phyloP scores from a whole-genome alignment of 2,888 invertebrate genomes.

The Leptopilina myrica region DNA sequence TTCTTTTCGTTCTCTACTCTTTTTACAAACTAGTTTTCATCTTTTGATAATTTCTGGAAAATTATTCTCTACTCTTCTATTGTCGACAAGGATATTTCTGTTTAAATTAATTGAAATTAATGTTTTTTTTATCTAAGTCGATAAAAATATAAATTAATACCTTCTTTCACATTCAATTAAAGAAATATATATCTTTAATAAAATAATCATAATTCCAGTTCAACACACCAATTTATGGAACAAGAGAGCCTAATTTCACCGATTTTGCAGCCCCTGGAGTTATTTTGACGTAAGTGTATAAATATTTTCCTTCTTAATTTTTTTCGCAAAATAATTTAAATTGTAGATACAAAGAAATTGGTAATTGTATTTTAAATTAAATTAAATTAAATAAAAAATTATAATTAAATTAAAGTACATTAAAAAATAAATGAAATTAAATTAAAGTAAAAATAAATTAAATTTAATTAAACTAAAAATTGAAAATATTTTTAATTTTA shows the following conservation, averaged over 20 bases:
- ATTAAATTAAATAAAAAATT: too few relatives aligned
- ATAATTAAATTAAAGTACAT: background rate
- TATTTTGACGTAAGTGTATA: constrained; percentile 86
- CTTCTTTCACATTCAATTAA: too few relatives aligned
- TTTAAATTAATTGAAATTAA: too few relatives aligned
- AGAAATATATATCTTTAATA: background rate
- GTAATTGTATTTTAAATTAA: constrained; percentile 31
- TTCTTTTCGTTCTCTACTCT: too few relatives aligned
- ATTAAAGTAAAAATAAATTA: background rate
- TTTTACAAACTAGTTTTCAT: too few relatives aligned
- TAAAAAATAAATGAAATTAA: background rate
- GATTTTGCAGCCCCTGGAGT: constrained; percentile 97
- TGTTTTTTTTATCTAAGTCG: too few relatives aligned
- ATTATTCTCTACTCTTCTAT: too few relatives aligned
- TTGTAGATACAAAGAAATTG: background rate
- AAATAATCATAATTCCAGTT: constrained; percentile 77
- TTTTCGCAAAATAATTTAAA: background rate
- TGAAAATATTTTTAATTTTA: too few relatives aligned
- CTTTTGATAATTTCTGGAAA: too few relatives aligned
- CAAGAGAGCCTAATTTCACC: constrained; percentile 88
- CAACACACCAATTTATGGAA: constrained; percentile 86
- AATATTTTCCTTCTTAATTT: background rate
- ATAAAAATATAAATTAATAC: too few relatives aligned
- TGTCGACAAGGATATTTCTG: too few relatives aligned
- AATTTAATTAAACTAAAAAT: too few relatives aligned